Evolutionary conservation across 1,140 invertebrate genomes (phyloP), one percentile per base, ranked within the genome.

Genomic region (Branchinecta lynchi): DNA sequence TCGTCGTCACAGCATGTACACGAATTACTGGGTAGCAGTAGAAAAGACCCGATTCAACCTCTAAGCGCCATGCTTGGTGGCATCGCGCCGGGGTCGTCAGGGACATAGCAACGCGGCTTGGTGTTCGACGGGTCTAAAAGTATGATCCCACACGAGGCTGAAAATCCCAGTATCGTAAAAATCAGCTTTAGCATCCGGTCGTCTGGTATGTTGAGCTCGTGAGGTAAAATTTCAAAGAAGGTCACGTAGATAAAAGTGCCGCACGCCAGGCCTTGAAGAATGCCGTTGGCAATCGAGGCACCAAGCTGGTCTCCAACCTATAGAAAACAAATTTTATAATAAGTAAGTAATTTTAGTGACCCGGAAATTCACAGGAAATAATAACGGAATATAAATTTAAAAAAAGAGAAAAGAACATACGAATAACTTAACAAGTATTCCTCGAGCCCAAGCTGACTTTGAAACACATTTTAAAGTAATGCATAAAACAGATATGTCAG

Each of bases 171-270:
- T n/a, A 83, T 73, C 43, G 84, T 74, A 71, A 75, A 78, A 1
- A 83, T 44, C 15, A 84, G 72, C 74, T 84, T 84, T 8, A 78
- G 73, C 44, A 82, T 74, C 68, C 82, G 76, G 71, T 79, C 73
- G 68, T 75, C 77, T 20, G 77, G 75, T 45, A 72, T 73, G 72
- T 77, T 77, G 46, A 82, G 73, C 78, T 91, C 89, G 60, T 89
- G 81, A 0, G 88, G 92, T 32, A 96, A 79, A 32, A 96, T 88
- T 81, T 96, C 93, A 76, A 92, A 90, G 45, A 94, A 89, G 0
- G 91, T 93, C 60, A 96, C 89, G 78, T 95, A 96, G 0, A 96
- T 79, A 66, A 96, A 85, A 3, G 92, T 95, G 65, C 93, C 93
- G 65, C 88, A 90, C n/a, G 92, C 90, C 45, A 95, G 74, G 17